Evolutionary conservation across 2,797 vertebrate species (phyloP).

Genomic region (Pangasius krempfi): DNA sequence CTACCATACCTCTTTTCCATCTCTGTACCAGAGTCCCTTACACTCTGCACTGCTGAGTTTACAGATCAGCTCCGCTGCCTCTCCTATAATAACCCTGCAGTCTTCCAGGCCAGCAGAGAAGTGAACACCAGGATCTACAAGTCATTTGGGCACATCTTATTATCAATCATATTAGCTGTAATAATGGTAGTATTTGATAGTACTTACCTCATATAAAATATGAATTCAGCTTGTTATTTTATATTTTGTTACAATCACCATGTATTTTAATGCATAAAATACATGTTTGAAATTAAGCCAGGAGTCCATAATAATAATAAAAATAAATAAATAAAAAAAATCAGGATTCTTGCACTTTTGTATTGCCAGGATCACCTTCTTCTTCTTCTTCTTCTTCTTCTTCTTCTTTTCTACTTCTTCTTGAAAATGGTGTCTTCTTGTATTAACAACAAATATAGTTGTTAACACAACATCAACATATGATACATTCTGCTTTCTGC

Average conservation of each 20-base stretch:
- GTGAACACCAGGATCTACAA: constrained; percentile 75
- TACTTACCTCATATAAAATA: constrained; percentile 54
- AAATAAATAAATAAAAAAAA: too few species aligned
- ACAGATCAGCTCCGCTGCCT: constrained; percentile 79
- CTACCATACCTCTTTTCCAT: constrained; percentile 82
- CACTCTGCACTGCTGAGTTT: constrained; percentile 79
- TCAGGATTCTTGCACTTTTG: background rate
- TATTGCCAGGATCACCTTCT: background rate
- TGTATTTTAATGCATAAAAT: constrained; percentile 60
- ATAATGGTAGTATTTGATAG: constrained; percentile 13
- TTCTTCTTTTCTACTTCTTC: background rate
- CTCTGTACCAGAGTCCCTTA: constrained; percentile 85
- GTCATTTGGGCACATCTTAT: constrained; percentile 14
- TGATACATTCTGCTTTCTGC: background rate
- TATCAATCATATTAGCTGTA: background rate
- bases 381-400: background rate
- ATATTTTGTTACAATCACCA: constrained; percentile 34
- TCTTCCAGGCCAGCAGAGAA: constrained; percentile 82
- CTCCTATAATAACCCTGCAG: constrained; percentile 76
- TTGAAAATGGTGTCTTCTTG: background rate
- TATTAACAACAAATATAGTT: background rate
- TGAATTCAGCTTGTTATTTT: constrained; percentile 28
- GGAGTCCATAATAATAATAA: constrained; percentile 17
- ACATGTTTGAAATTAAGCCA: constrained; percentile 51
- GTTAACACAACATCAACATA: background rate